Percentiles rank a stretch among this genome's conserved stretches.
phyloP scores from a whole-genome alignment of 2,797 vertebrate genomes.

The Gambelia wislizenii region DNA sequence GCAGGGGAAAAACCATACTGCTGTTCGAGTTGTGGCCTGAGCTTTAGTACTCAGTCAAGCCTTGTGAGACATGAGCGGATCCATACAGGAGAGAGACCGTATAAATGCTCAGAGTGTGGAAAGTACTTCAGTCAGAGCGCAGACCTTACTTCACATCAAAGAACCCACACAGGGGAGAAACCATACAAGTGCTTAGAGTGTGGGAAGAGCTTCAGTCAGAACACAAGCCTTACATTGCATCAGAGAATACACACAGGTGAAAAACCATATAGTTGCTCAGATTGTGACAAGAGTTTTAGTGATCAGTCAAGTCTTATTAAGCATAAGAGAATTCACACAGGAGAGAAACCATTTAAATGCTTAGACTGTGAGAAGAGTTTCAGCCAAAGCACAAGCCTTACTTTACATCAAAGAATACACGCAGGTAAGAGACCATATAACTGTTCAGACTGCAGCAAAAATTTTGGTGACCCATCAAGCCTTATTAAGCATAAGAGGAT shows the following conservation, averaged over 20 bases:
- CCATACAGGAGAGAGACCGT: conserved; percentile 9
- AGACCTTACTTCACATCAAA: neutral
- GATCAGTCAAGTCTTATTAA: neutral
- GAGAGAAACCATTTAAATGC: conserved; percentile 1
- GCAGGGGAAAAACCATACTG: neutral
- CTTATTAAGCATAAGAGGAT: neutral
- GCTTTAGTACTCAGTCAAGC: conserved; percentile 1
- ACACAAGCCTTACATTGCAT: neutral
- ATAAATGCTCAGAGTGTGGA: neutral
- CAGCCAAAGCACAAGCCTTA: neutral
- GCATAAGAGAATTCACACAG: neutral
- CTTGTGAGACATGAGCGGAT: neutral
- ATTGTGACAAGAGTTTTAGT: neutral
- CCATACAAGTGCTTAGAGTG: neutral
- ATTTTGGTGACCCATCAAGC: neutral
- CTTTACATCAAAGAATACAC: neutral
- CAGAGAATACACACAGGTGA: neutral
- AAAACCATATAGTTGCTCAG: neutral
- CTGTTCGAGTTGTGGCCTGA: neutral
- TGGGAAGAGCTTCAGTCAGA: conserved; percentile 1
- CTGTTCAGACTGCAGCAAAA: neutral
- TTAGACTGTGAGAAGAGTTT: conserved; percentile 2
- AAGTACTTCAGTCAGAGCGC: neutral
- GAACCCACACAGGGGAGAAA: neutral
- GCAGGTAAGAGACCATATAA: neutral